phyloP scores from a whole-genome alignment of 2,888 invertebrate species.

The Limenitis camilla region DNA sequence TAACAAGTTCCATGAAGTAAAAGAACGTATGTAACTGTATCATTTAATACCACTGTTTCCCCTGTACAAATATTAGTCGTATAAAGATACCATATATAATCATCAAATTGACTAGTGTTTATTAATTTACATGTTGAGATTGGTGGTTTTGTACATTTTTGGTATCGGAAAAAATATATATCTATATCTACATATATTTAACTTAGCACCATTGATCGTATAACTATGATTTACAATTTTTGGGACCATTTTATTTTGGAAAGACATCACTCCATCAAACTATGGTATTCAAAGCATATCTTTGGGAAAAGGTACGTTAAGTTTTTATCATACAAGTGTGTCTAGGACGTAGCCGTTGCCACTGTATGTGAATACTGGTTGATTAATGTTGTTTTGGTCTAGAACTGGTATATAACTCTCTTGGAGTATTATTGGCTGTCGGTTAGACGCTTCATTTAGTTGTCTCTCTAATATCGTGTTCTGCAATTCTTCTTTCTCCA shows the following conservation, averaged over 20 bases:
- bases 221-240: slow-evolving; percentile 24
- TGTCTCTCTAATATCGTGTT: slow-evolving; percentile 65
- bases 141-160: slow-evolving; percentile 67
- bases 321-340: slow-evolving; percentile 64
- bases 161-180: slow-evolving; percentile 53
- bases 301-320: slow-evolving; percentile 38
- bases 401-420: slow-evolving; percentile 65
- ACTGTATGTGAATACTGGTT: slow-evolving; percentile 31
- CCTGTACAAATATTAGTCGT: neutral
- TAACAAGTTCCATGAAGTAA: too few species aligned
- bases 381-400: slow-evolving; percentile 43
- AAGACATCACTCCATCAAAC: slow-evolving; percentile 27
- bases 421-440: slow-evolving; percentile 62
- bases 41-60: too few species aligned
- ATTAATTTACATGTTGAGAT: slow-evolving; percentile 44
- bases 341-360: slow-evolving; percentile 55
- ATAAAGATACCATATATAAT: slow-evolving; percentile 10
- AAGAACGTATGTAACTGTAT: too few species aligned
- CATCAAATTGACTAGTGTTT: slow-evolving; percentile 54
- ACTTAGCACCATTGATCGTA: slow-evolving; percentile 33
- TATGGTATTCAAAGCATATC: slow-evolving; percentile 44
- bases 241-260: slow-evolving; percentile 31
- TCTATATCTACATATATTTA: slow-evolving; percentile 25
- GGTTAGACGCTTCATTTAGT: slow-evolving; percentile 59
- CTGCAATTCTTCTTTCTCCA: slow-evolving; percentile 69